A percentile compares a stretch with the other conserved stretches of the same genome.
Conservation (phyloP, 2,797 vertebrate species). For the Lagocephalus sceleratus region DNA sequence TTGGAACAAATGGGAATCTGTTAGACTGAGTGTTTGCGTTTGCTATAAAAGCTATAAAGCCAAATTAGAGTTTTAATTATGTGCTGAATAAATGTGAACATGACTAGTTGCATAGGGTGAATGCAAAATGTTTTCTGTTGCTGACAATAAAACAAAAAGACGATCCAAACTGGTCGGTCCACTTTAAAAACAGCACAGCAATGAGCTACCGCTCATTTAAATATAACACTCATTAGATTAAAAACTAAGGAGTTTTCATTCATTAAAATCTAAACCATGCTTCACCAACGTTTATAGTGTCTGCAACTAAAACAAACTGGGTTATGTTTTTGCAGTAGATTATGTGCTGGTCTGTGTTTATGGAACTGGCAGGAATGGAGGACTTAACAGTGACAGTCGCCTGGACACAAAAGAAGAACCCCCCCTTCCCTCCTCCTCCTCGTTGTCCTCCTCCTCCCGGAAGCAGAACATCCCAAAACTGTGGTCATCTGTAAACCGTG, state of each 20-base stretch:
- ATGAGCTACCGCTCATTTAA: conserved; percentile 13
- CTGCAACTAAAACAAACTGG: conserved; percentile 29
- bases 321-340: conserved; percentile 30
- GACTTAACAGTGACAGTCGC: conserved; percentile 58
- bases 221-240: conserved; percentile 33
- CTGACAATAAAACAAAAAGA: neutral
- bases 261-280: too few species aligned
- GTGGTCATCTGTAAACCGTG: conserved; percentile 90
- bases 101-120: conserved; percentile 14
- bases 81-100: too few species aligned
- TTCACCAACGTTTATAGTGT: neutral
- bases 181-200: conserved; percentile 21
- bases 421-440: too few species aligned
- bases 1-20: conserved; percentile 11
- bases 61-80: too few species aligned
- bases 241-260: neutral
- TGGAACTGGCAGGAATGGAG: conserved; percentile 48
- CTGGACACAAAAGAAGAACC: conserved; percentile 74
- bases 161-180: conserved; percentile 38
- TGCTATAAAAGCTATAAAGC: too few species aligned
- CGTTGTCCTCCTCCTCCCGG: conserved; percentile 70
- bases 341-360: conserved; percentile 39
- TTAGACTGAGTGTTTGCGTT: neutral
- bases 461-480: conserved; percentile 79
- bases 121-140: conserved; percentile 13